Base-by-base conservation (phyloP, 2,113 vertebrate genomes). In the Manacus vitellinus region DNA sequence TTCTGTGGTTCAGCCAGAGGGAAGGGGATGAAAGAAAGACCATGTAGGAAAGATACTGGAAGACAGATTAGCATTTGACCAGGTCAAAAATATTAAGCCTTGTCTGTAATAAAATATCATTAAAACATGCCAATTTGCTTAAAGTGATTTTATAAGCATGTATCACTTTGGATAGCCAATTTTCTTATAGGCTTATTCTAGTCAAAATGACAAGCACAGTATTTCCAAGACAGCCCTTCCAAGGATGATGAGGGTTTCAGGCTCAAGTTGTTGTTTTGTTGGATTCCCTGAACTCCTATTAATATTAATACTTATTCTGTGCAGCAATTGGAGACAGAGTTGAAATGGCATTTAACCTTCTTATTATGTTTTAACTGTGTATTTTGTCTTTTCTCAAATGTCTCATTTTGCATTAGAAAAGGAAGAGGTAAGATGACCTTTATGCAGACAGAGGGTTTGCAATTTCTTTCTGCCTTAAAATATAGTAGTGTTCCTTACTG, bases 331-430 rank as follows among this genome's bases (percentile, higher is more conserved):
- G 47, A 51, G 47, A 31, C 9, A 44, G 72, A 78, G 28, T 89
- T 75, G 79, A 61, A 95, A 86, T 89, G 95, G 28, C 35, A 77
- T 90, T 92, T 93, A 86, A 46, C 56, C 44, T 54, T 82, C 56
- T 71, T 31, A n/a, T 52, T 74, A 44, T 56, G 23, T 86, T 90
- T 89, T 49, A 77, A 33, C 22, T 66, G 37, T 78, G 56, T 92
- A 44, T 92, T 94, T 93, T 68, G 14, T 52, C 44, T 96, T 61
- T 83, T 78, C 56, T 91, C 56, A 93, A 75, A 91, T 89, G 85
- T 78, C 94, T 96, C 44, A 47, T 86, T 96, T 94, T 92, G 91
- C 75, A 91, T 95, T 61, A 88, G 83, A 84, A 93, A 94, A 91
- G 65, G 65, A 83, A 96, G 79, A 67, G 37, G 18, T 78, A 63